These are phyloP conservation scores for Penelope pileata DNA, from an alignment of 2,113 vertebrate genomes.

Conservation along the genomic window DNA sequence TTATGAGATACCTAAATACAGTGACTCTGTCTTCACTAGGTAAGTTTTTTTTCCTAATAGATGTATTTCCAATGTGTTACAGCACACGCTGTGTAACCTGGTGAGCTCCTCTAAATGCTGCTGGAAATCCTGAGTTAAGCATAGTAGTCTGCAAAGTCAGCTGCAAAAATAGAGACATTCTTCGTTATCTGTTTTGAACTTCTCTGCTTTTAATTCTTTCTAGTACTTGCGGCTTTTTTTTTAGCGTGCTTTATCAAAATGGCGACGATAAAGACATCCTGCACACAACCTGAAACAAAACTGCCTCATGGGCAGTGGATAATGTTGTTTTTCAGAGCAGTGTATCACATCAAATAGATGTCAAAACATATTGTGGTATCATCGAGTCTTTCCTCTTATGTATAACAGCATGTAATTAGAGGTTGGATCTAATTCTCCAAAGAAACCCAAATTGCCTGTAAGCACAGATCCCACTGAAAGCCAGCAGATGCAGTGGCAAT, in stretches of 20 bases:
- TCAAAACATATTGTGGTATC: background rate
- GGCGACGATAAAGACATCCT: background rate
- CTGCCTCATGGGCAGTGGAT: background rate
- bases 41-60: background rate
- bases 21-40: background rate
- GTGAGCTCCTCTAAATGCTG: background rate
- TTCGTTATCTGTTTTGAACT: background rate
- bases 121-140: background rate
- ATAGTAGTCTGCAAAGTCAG: background rate
- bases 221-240: background rate
- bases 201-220: background rate
- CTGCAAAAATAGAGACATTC: background rate
- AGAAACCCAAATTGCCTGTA: background rate
- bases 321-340: background rate
- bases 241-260: background rate
- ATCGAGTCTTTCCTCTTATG: background rate
- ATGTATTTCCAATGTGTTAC: background rate
- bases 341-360: background rate
- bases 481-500: background rate
- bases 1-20: background rate
- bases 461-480: background rate
- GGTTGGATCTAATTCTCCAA: background rate
- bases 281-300: background rate
- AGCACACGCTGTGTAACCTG: background rate
- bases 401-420: background rate